phyloP scores from a whole-genome alignment of 2,797 vertebrate species.

The Adelosebastes latens region DNA sequence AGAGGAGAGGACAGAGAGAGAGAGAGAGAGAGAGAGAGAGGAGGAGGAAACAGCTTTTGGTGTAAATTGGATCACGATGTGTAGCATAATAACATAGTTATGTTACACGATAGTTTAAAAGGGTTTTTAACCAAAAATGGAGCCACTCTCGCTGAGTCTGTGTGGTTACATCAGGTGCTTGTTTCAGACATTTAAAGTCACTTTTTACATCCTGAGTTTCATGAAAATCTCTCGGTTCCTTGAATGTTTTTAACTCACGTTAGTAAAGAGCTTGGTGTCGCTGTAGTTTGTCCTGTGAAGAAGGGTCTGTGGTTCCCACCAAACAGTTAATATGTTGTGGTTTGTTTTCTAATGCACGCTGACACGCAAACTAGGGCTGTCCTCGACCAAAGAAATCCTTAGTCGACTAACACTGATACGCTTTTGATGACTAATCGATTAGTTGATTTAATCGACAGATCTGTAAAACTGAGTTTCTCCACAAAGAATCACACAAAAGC shows the following conservation, averaged over 20 bases:
- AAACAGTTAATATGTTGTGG: neutral
- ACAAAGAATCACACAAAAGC: no score
- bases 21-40: neutral
- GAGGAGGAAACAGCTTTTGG: neutral
- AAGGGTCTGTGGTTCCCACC: neutral
- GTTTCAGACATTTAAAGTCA: neutral
- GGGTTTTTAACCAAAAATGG: conserved; percentile 24
- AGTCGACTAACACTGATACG: no score
- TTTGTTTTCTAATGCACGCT: neutral
- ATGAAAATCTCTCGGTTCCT: neutral
- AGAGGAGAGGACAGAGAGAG: conserved; percentile 3
- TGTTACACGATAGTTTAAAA: neutral
- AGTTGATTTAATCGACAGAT: no score
- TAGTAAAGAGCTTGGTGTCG: neutral
- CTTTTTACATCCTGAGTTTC: neutral
- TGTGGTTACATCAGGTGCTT: neutral
- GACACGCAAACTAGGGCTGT: no score
- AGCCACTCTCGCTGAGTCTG: neutral
- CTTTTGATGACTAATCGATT: no score
- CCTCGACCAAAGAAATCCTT: no score
- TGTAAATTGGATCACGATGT: conserved; percentile 30
- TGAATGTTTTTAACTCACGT: neutral
- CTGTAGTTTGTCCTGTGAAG: neutral
- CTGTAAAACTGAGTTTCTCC: no score
- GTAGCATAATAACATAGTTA: neutral